Evolutionary conservation across 2,888 invertebrate species (phyloP), one percentile per base, ranked within the genome.

Genomic region (Achlya flavicornis): DNA sequence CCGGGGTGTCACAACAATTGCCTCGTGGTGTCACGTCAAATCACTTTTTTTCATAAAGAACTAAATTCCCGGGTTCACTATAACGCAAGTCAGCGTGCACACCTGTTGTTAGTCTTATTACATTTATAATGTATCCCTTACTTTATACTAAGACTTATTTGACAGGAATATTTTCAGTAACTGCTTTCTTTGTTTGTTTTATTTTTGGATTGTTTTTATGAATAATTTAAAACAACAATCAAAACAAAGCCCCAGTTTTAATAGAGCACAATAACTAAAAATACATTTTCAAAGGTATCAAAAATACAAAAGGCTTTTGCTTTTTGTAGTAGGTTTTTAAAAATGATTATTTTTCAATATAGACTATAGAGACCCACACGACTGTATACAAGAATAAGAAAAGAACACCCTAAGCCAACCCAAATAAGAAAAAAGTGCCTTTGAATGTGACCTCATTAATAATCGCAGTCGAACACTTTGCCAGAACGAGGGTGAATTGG

Each of bases 11-110:
- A 70, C 69, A 66, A 69, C 64, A 73, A 76, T 69, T 70, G 58
- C 70, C 63, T 66, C 64, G 64, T 63, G 67, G 71, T 73, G 78
- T 77, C 79, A 74, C 75, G 77, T 73, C 73, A 72, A 76, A 76
- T 77, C 70, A 68, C 69, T 72, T 69, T 60, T 77, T 72, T 64
- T 69, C 65, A 70, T 70, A 72, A 66, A 66, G 62, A 65, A 61
- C 60, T 65, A 64, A 64, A 61, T 61, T 61, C 43, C 57, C 63
- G 66, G 69, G 68, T 70, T 61, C 57, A 57, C 66, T 68, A 66
- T 57, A 38, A 35, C 41, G 60, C 63, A 58, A 57, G 60, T 43
- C 41, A 26, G 19, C 19, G 53, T 19, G 53, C 59, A 4, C 38
- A 59, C 41, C 59, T 59, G 59, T 53, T 53, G 53, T 16, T 53